These are phyloP conservation scores for Rallus limicola DNA, from an alignment of 2,113 vertebrate species.

Conservation along the genomic window DNA sequence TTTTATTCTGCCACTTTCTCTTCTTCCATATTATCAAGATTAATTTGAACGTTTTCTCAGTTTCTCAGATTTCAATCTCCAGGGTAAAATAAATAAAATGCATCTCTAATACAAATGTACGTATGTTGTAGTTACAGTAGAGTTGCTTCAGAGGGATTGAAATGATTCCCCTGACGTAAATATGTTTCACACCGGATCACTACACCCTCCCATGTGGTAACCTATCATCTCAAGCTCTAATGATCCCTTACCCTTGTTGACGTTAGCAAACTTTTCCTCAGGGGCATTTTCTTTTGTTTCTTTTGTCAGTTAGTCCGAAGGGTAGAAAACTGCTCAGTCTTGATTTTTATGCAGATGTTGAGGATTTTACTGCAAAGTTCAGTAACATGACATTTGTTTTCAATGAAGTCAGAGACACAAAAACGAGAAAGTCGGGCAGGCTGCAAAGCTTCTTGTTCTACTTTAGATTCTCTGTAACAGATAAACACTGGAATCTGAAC, in stretches of 20 bases:
- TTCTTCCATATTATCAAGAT: background rate
- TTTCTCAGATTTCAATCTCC: conserved; percentile 21
- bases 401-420: background rate
- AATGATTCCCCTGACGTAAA: conserved; percentile 44
- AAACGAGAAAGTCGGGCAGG: background rate
- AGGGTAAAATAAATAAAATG: conserved; percentile 18
- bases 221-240: conserved; percentile 35
- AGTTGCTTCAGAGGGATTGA: conserved; percentile 41
- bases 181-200: conserved; percentile 8
- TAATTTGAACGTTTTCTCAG: background rate
- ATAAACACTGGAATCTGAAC: background rate
- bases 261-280: conserved; percentile 41
- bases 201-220: conserved; percentile 41
- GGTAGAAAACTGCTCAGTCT: conserved; percentile 4
- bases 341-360: conserved; percentile 34
- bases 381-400: conserved; percentile 15
- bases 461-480: background rate
- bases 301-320: conserved; percentile 34
- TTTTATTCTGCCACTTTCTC: conserved; percentile 31
- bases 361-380: conserved; percentile 15
- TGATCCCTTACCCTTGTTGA: conserved; percentile 45
- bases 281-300: conserved; percentile 46
- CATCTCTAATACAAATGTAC: background rate
- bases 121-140: conserved; percentile 27
- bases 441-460: background rate